These are phyloP conservation scores for Lethenteron camtschaticum DNA, from an alignment of 2,113 vertebrate species.

Conservation along the genomic window DNA sequence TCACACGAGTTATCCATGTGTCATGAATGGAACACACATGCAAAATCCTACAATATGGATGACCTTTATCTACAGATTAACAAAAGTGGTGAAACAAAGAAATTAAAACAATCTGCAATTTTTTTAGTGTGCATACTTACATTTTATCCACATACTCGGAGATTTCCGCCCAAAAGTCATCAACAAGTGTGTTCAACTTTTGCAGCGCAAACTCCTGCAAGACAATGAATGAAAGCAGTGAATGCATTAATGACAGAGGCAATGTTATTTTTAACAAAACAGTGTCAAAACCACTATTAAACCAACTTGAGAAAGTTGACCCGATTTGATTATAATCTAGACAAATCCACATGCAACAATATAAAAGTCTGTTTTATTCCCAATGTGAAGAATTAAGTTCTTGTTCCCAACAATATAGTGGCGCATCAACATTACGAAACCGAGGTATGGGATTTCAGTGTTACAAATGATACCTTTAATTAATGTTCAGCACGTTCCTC, in stretches of 20 bases:
- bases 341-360: background rate
- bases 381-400: background rate
- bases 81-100: constrained; percentile 2
- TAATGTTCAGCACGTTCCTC: too few relatives aligned
- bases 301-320: background rate
- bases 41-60: too few relatives aligned
- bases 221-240: constrained; percentile 12
- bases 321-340: background rate
- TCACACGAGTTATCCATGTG: too few relatives aligned
- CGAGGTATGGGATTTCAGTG: too few relatives aligned
- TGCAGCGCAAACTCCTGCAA: constrained; percentile 86
- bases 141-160: constrained; percentile 98
- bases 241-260: constrained; percentile 8
- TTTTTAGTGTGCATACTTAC: constrained; percentile 31
- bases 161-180: constrained; percentile 99
- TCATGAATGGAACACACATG: too few relatives aligned
- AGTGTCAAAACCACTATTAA: constrained; percentile 4
- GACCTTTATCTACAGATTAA: background rate
- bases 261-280: constrained; percentile 9
- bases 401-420: too few relatives aligned
- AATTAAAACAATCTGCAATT: background rate
- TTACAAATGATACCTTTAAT: too few relatives aligned
- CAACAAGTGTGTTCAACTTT: constrained; percentile 78
- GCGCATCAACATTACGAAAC: too few relatives aligned
- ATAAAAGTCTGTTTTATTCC: background rate